Evolutionary conservation across 2,113 vertebrate species (phyloP).

Genomic region (Calypte anna): DNA sequence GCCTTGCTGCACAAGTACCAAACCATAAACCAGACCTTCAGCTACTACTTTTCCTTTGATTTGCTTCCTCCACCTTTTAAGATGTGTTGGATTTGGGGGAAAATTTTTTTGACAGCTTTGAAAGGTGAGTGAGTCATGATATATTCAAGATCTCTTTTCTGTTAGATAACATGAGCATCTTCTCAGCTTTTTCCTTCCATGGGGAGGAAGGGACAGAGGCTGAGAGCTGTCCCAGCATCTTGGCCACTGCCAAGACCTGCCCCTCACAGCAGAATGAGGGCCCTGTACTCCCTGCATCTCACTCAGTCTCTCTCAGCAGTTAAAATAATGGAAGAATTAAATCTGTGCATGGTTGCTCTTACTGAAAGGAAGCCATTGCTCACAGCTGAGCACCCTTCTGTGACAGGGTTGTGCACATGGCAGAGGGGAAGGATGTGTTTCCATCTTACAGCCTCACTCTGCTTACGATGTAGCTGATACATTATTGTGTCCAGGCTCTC

Average conservation of each 20-base stretch:
- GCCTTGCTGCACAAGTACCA: neutral
- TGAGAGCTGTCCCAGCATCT: neutral
- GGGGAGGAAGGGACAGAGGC: neutral
- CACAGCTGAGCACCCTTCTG: neutral
- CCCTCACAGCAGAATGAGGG: neutral
- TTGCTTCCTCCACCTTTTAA: neutral
- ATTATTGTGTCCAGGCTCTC: conserved; percentile 4
- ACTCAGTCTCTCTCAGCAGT: neutral
- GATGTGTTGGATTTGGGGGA: neutral
- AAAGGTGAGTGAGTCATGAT: conserved; percentile 35
- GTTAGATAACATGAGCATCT: neutral
- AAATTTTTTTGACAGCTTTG: neutral
- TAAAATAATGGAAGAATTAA: neutral
- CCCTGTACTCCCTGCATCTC: neutral
- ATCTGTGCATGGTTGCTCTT: neutral
- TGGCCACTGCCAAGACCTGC: neutral
- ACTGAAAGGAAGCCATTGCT: neutral
- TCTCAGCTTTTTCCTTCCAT: neutral
- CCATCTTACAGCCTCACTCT: neutral
- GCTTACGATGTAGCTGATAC: neutral
- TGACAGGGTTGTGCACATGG: neutral
- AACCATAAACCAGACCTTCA: neutral
- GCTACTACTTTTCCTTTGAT: neutral
- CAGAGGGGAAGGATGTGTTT: neutral
- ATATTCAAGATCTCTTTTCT: neutral